Conservation (phyloP, 2,113 vertebrate genomes). For the Numenius arquata region DNA sequence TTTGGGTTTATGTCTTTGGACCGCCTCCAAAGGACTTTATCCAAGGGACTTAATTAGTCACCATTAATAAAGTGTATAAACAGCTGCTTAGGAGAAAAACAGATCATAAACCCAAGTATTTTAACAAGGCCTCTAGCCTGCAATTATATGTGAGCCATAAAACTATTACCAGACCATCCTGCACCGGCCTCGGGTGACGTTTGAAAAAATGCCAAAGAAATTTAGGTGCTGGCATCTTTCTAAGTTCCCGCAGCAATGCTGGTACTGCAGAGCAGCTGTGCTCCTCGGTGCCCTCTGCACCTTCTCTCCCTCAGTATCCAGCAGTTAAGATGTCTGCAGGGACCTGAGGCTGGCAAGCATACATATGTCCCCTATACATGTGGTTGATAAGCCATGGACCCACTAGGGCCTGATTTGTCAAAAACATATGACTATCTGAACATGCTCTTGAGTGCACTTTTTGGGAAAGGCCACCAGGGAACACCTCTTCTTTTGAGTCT, state of each 20-base stretch:
- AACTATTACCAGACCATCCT: not conserved
- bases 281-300: not conserved
- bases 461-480: not conserved
- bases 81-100: constrained; percentile 30
- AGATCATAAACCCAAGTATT: constrained; percentile 13
- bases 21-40: constrained; percentile 23
- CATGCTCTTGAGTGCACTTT: not conserved
- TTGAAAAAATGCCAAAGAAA: not conserved
- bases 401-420: not conserved
- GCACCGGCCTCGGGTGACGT: not conserved
- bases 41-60: constrained; percentile 18
- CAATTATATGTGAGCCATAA: constrained; percentile 10
- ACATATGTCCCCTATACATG: accelerated
- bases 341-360: not conserved
- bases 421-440: not conserved
- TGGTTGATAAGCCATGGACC: not conserved
- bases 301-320: not conserved
- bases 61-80: constrained; percentile 44
- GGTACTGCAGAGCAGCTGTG: not conserved
- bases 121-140: constrained; percentile 6
- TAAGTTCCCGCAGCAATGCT: not conserved
- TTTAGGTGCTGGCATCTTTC: not conserved
- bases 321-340: not conserved
- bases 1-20: constrained; percentile 48
- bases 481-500: not conserved